Conservation (phyloP, 2,113 vertebrate genomes). For the Hepsetus odoe region DNA sequence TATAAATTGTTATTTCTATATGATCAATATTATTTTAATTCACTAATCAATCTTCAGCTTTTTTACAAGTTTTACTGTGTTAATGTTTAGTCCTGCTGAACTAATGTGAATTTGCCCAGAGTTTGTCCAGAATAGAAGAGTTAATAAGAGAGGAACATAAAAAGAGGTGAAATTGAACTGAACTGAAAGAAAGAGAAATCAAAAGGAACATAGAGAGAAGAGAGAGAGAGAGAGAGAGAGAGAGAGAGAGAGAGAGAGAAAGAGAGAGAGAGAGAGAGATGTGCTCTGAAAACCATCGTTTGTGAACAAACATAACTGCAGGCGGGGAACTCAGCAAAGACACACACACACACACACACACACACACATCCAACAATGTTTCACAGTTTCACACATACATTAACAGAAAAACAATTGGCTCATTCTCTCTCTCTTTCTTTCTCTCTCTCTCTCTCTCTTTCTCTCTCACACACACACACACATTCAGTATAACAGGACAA, state of each 20-base stretch:
- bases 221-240: slow-evolving; percentile 47
- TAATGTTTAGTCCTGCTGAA: too few species aligned
- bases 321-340: slow-evolving; percentile 45
- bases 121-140: too few species aligned
- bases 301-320: slow-evolving; percentile 72
- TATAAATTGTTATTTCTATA: too few species aligned
- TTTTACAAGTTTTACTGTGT: too few species aligned
- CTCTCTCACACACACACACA: slow-evolving; percentile 48
- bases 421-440: background rate
- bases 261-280: slow-evolving; percentile 38
- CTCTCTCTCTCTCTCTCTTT: background rate
- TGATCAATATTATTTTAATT: too few species aligned
- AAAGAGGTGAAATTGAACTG: background rate
- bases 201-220: slow-evolving; percentile 18
- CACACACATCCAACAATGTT: too few species aligned
- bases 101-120: too few species aligned
- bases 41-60: too few species aligned
- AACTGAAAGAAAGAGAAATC: slow-evolving; percentile 33
- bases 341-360: slow-evolving; percentile 43
- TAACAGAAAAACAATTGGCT: background rate
- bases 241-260: slow-evolving; percentile 48
- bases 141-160: background rate
- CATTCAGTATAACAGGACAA: background rate
- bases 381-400: slow-evolving; percentile 47
- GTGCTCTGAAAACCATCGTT: slow-evolving; percentile 56